Percentiles rank a stretch among this genome's conserved stretches.
These are phyloP conservation scores for Drosophila fulvimacula DNA, from an alignment of 2,888 invertebrate genomes.

Conservation along the genomic window DNA sequence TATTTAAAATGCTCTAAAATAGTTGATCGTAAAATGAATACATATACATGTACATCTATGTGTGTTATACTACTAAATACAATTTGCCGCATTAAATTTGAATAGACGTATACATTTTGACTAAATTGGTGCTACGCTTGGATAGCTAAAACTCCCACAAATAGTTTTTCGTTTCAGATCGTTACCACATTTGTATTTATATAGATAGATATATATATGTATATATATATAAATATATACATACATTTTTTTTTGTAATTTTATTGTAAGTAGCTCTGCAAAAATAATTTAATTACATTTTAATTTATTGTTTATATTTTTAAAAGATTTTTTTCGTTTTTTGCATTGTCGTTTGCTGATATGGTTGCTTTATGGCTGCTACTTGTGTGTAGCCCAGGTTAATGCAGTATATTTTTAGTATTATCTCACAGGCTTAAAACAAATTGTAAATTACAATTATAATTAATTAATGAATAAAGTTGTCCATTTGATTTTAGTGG, in stretches of 20 bases:
- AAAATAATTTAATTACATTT: conserved; percentile 48
- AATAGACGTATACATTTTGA: not conserved
- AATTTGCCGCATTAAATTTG: conserved; percentile 19
- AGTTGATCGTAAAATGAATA: conserved; percentile 30
- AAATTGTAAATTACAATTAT: conserved; percentile 19
- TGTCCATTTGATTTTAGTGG: conserved; percentile 33
- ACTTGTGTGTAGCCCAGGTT: conserved; percentile 26
- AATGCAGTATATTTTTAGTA: conserved; percentile 24
- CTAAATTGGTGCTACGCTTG: conserved; percentile 9
- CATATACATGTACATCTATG: not conserved
- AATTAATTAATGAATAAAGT: conserved; percentile 11
- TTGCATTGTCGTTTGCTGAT: conserved; percentile 72
- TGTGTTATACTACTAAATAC: conserved; percentile 26
- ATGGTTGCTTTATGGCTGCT: conserved; percentile 55
- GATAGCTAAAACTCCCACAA: conserved; percentile 2
- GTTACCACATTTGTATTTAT: conserved; percentile 6
- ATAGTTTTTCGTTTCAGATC: conserved; percentile 10
- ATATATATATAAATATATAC: not conserved
- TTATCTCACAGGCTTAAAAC: conserved; percentile 12
- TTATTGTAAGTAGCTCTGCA: conserved; percentile 54
- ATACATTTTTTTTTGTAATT: conserved; percentile 2
- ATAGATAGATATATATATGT: too few relatives aligned
- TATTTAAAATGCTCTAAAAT: conserved; percentile 47
- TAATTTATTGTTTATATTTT: conserved; percentile 23
- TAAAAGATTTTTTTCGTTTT: conserved; percentile 36